These are phyloP conservation scores for Falco naumanni DNA, from an alignment of 2,797 vertebrate genomes.

Conservation along the genomic window DNA sequence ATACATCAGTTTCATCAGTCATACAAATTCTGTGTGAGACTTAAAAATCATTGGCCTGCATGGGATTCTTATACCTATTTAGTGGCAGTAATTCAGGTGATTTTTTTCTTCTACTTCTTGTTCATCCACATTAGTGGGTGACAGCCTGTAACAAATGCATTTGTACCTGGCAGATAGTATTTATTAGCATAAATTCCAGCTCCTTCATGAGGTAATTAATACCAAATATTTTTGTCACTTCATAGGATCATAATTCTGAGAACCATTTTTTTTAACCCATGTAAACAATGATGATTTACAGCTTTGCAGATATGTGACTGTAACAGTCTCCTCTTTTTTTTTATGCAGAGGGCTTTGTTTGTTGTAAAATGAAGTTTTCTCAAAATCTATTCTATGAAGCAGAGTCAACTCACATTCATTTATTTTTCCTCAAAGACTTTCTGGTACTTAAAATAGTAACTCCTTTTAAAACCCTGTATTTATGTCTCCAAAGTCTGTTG, in stretches of 20 bases:
- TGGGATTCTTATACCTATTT: not conserved
- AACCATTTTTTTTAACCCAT: not conserved
- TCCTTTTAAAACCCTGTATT: not conserved
- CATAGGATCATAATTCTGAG: not conserved
- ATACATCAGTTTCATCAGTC: conserved; percentile 4
- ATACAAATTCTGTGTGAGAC: not conserved
- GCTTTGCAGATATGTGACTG: not conserved
- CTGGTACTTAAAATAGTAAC: not conserved
- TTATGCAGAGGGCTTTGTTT: not conserved
- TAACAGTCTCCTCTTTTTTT: not conserved
- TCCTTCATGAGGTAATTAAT: conserved; percentile 6
- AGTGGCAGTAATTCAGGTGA: conserved; percentile 11
- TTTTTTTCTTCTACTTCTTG: conserved; percentile 27
- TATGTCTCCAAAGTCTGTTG: not conserved
- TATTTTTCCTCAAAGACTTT: not conserved
- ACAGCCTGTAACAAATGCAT: conserved; percentile 40
- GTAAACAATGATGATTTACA: not conserved
- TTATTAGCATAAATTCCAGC: conserved; percentile 43
- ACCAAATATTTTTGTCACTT: conserved; percentile 20
- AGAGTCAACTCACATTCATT: not conserved
- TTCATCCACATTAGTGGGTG: not conserved
- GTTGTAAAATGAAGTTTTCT: not conserved
- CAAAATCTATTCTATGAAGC: not conserved
- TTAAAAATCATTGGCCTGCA: not conserved
- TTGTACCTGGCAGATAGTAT: not conserved